A percentile compares a stretch with the other conserved stretches of the same genome.
Evolutionary conservation across 2,113 vertebrate genomes (phyloP).

Genomic region (Apistogramma diplotaenia): DNA sequence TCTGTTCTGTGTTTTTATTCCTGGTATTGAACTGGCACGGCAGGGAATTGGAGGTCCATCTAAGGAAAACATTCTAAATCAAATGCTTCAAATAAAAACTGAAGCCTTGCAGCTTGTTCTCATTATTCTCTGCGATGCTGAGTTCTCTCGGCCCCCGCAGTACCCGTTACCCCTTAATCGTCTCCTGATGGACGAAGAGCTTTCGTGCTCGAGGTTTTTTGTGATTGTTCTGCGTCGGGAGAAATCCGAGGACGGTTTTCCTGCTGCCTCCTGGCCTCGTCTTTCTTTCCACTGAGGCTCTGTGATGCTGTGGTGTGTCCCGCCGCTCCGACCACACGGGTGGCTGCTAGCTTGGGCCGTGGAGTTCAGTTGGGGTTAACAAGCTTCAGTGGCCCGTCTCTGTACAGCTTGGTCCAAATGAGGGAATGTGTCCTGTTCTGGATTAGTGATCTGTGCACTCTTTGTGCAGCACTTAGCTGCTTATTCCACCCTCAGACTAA

Average conservation of each 20-base stretch:
- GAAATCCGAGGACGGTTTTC: neutral
- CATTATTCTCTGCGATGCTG: slow-evolving; percentile 15
- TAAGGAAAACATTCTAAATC: neutral
- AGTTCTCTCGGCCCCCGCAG: neutral
- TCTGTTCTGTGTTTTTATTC: neutral
- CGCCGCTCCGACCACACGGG: neutral
- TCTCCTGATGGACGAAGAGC: slow-evolving; percentile 18
- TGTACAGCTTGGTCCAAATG: neutral
- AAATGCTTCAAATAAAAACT: neutral
- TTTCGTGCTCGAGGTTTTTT: slow-evolving; percentile 2
- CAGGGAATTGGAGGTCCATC: neutral
- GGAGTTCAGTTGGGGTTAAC: neutral
- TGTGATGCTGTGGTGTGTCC: neutral
- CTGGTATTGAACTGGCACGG: rapidly evolving
- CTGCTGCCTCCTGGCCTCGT: neutral
- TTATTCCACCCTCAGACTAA: neutral
- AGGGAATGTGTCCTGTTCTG: neutral
- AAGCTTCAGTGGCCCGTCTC: neutral
- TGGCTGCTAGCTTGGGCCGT: neutral
- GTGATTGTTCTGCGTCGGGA: neutral
- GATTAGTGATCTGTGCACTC: neutral
- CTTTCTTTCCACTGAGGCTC: slow-evolving; percentile 15
- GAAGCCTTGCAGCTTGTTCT: slow-evolving; percentile 5
- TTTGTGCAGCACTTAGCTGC: neutral
- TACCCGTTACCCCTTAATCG: neutral